Conservation (phyloP, 2,113 vertebrate genomes). For the Anseranas semipalmata region DNA sequence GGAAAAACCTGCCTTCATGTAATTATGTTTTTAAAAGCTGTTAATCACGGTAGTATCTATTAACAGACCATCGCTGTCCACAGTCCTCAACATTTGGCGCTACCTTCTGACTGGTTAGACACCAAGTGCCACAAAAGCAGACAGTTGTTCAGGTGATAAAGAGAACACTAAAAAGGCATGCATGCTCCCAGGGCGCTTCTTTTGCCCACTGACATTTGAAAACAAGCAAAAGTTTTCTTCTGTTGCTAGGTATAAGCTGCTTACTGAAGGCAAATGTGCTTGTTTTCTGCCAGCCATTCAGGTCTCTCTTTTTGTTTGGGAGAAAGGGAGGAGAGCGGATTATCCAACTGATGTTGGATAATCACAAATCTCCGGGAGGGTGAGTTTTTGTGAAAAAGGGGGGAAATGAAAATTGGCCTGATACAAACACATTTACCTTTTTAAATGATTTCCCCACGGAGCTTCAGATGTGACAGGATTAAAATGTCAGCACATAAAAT, state of each 20-base stretch:
- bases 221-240: slow-evolving; percentile 58
- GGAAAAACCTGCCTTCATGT: neutral
- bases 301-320: neutral
- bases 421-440: neutral
- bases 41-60: neutral
- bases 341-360: neutral
- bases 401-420: neutral
- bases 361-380: neutral
- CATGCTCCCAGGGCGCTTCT: slow-evolving; percentile 43
- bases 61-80: neutral
- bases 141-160: neutral
- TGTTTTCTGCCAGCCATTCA: neutral
- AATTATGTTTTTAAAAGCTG: neutral
- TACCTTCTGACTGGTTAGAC: neutral
- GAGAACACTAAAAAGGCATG: neutral
- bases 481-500: neutral
- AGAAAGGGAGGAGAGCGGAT: neutral
- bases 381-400: neutral
- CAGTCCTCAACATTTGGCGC: neutral
- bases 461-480: neutral
- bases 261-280: slow-evolving; percentile 46
- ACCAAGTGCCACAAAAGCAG: neutral
- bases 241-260: slow-evolving; percentile 49
- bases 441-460: fast-evolving
- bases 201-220: slow-evolving; percentile 66